These are phyloP conservation scores for Mactra quadrangularis DNA, from an alignment of 1,140 invertebrate species.

Conservation along the genomic window DNA sequence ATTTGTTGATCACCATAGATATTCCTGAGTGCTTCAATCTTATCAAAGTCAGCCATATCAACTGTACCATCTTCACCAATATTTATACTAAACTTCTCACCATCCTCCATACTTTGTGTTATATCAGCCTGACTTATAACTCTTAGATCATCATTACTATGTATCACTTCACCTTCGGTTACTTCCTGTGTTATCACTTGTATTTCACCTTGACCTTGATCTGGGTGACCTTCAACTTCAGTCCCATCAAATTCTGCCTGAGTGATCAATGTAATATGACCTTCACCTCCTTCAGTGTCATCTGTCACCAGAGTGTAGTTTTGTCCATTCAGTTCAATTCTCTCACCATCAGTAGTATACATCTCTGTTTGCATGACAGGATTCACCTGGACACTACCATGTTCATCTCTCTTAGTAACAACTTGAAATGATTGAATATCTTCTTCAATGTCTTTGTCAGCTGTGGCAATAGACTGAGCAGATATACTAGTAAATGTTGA, in stretches of 20 bases:
- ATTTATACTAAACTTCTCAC: constrained; percentile 57
- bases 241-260: not conserved
- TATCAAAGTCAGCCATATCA: constrained; percentile 42
- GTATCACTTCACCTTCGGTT: not conserved
- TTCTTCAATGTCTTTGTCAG: not conserved
- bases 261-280: constrained; percentile 25
- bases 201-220: constrained; percentile 20
- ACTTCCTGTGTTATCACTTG: constrained; percentile 26
- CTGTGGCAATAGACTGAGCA: not conserved
- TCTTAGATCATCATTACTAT: not conserved
- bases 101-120: not conserved
- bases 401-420: constrained; percentile 33
- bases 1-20: constrained; percentile 61
- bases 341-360: not conserved
- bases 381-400: constrained; percentile 35
- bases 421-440: constrained; percentile 40
- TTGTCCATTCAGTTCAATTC: constrained; percentile 35
- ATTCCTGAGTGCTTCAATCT: constrained; percentile 55
- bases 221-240: not conserved
- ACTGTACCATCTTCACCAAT: constrained; percentile 61
- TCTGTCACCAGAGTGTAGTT: constrained; percentile 49
- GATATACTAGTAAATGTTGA: constrained; percentile 6
- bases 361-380: constrained; percentile 18
- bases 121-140: constrained; percentile 2
- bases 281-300: not conserved